Percentiles rank a stretch among this genome's conserved stretches.
Conservation (phyloP, 1,140 invertebrate genomes). For the Mya arenaria region DNA sequence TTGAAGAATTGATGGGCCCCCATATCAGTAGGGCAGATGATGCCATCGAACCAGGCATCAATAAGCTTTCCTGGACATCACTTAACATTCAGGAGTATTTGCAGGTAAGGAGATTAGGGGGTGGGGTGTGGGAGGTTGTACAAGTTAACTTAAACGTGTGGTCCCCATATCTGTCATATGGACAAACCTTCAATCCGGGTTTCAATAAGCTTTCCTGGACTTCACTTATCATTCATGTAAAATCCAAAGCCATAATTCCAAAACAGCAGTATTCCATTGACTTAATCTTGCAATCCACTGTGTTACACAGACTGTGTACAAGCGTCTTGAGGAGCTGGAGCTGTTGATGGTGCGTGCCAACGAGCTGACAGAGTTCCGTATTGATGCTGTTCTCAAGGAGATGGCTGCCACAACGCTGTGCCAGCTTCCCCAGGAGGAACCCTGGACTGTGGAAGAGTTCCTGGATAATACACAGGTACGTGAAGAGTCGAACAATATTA, state of each 20-base stretch:
- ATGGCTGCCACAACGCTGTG: slow-evolving; percentile 93
- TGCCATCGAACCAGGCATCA: slow-evolving; percentile 88
- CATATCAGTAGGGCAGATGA: slow-evolving; percentile 86
- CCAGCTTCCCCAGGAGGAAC: slow-evolving; percentile 88
- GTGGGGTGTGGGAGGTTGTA: no score
- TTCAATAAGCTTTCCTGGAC: slow-evolving; percentile 91
- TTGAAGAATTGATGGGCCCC: slow-evolving; percentile 92
- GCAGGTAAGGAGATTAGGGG: neutral
- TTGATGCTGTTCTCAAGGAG: slow-evolving; percentile 91
- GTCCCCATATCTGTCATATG: slow-evolving; percentile 88
- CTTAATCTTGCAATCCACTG: no score
- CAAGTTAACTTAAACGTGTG: no score
- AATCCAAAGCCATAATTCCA: no score
- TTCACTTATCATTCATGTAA: slow-evolving; percentile 87
- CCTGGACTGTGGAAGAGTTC: slow-evolving; percentile 94
- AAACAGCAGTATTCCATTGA: no score
- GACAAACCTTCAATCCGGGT: slow-evolving; percentile 87
- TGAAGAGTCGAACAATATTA: no score
- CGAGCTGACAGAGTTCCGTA: slow-evolving; percentile 95
- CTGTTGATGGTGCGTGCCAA: slow-evolving; percentile 91
- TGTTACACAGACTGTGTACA: slow-evolving; percentile 83
- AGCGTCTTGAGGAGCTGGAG: slow-evolving; percentile 91
- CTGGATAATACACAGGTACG: slow-evolving; percentile 87
- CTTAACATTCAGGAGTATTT: slow-evolving; percentile 89
- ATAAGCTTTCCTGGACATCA: slow-evolving; percentile 90